These are phyloP conservation scores for Echeneis naucrates DNA, from an alignment of 2,797 vertebrate genomes.

Conservation along the genomic window DNA sequence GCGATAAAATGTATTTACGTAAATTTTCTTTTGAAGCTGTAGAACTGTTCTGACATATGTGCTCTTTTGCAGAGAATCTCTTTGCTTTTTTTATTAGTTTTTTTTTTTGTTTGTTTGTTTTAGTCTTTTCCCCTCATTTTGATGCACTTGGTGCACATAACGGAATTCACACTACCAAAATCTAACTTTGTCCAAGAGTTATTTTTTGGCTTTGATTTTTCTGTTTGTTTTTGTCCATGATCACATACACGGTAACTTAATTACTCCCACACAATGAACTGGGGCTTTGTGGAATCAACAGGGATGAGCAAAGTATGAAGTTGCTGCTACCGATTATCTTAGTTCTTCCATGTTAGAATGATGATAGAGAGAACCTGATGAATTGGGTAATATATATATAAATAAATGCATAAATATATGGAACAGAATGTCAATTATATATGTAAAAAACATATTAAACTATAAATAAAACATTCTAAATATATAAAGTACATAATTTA, in stretches of 20 bases:
- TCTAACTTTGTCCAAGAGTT: slow-evolving; percentile 78
- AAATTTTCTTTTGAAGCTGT: slow-evolving; percentile 91
- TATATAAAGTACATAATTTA: slow-evolving; percentile 71
- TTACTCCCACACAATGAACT: slow-evolving; percentile 85
- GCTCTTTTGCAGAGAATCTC: slow-evolving; percentile 88
- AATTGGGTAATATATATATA: slow-evolving; percentile 67
- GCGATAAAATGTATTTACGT: slow-evolving; percentile 88
- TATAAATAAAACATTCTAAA: slow-evolving; percentile 65
- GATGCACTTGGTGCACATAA: slow-evolving; percentile 88
- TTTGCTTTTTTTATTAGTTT: slow-evolving; percentile 46
- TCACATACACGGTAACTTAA: slow-evolving; percentile 81
- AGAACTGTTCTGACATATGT: slow-evolving; percentile 90
- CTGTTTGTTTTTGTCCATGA: slow-evolving; percentile 73
- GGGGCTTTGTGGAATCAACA: slow-evolving; percentile 96
- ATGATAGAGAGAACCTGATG: slow-evolving; percentile 74
- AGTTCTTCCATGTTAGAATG: slow-evolving; percentile 88
- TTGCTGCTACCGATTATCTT: slow-evolving; percentile 93
- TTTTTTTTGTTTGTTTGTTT: slow-evolving; percentile 53
- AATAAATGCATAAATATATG: slow-evolving; percentile 64
- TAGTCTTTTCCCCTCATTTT: slow-evolving; percentile 50
- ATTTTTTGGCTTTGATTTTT: slow-evolving; percentile 67
- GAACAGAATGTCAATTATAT: slow-evolving; percentile 71
- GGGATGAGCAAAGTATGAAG: slow-evolving; percentile 99
- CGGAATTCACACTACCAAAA: slow-evolving; percentile 81
- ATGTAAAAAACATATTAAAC: slow-evolving; percentile 73